Percentiles rank a stretch among this genome's conserved stretches.
These are phyloP conservation scores for Nephrotoma guestfalica DNA, from an alignment of 2,888 invertebrate species.

Conservation along the genomic window DNA sequence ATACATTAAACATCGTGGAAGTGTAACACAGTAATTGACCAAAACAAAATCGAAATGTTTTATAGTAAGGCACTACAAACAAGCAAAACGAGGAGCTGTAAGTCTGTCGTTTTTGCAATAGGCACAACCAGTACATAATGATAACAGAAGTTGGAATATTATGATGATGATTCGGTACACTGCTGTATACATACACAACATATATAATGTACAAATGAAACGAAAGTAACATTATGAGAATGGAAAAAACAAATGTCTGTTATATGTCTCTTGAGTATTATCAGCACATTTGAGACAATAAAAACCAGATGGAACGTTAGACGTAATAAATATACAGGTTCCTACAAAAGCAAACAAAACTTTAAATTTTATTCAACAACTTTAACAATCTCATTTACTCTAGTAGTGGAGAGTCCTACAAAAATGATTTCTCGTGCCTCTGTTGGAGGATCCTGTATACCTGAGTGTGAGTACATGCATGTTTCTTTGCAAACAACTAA, in stretches of 20 bases:
- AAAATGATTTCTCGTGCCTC: neutral
- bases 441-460: neutral
- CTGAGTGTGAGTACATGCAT: neutral
- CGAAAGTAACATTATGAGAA: neutral
- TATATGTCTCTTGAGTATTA: neutral
- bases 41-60: neutral
- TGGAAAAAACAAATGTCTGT: neutral
- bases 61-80: neutral
- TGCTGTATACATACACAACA: neutral
- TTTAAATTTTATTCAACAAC: neutral
- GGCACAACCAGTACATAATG: neutral
- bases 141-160: neutral
- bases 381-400: no score
- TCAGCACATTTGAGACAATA: neutral
- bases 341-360: neutral
- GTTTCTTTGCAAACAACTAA: neutral
- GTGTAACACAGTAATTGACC: neutral
- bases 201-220: neutral
- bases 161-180: neutral
- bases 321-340: neutral
- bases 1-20: neutral
- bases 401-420: no score
- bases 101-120: neutral
- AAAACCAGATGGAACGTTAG: neutral
- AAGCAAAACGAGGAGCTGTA: neutral